These are phyloP conservation scores for Mus pahari DNA, from an alignment of 2,113 vertebrate genomes.

Conservation along the genomic window DNA sequence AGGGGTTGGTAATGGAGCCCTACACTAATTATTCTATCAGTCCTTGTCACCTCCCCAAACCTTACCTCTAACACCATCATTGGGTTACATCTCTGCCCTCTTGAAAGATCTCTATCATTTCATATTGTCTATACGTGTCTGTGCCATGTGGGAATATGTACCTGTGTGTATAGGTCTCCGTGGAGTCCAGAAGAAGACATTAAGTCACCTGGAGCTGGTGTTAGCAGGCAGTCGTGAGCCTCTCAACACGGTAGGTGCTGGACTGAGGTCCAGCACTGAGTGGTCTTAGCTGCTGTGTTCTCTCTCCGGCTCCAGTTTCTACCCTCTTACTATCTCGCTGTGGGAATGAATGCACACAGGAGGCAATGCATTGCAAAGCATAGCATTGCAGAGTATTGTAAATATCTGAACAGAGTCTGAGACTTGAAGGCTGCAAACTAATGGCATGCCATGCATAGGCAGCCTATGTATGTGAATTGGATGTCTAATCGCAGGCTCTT, in stretches of 20 bases:
- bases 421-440: background rate
- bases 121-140: background rate
- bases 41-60: background rate
- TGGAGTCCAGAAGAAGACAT: background rate
- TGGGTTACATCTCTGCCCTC: background rate
- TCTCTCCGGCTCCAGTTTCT: background rate
- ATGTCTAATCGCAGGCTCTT: background rate
- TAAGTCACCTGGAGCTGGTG: background rate
- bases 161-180: background rate
- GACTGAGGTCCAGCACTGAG: background rate
- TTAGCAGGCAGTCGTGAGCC: too few relatives aligned
- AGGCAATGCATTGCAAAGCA: background rate
- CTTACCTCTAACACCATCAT: background rate
- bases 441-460: background rate
- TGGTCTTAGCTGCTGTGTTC: background rate
- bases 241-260: background rate
- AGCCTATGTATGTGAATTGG: background rate
- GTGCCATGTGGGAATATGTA: too few relatives aligned
- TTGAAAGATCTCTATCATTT: background rate
- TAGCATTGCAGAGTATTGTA: background rate
- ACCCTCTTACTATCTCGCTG: background rate
- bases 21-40: background rate
- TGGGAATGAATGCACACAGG: background rate
- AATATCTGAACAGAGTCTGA: background rate
- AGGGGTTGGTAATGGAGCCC: background rate